Evolutionary conservation across 2,888 invertebrate genomes (phyloP), one percentile per base, ranked within the genome.

Genomic region (Itoplectis maculator): DNA sequence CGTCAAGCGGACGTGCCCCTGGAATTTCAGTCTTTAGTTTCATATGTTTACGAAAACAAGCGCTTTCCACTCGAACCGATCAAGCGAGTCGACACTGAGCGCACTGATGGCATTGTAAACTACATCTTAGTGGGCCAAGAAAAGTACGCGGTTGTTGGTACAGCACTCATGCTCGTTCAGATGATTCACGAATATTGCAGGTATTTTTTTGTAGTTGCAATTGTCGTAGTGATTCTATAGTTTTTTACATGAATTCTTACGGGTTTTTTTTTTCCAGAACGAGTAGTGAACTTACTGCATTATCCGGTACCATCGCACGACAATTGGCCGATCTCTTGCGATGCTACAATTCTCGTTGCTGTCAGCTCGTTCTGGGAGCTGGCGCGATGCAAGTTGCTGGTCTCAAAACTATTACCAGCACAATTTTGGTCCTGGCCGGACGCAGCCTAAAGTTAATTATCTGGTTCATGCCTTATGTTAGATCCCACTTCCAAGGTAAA

Each of bases 321-420:
- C 95, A 98, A 91, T 95, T 98, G 88, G 95, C 97, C n/a, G 99
- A 99, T 92, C 93, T 99, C 72, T 94, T 98, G 85, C 95, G 97
- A 90, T 96, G 97, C 87, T 98, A 97, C 89, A 98, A 98, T 93
- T 97, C 97, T 5, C 95, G 97, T 79, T 96, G 97, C 88, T 99
- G 98, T 93, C 99, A 99, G 92, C 94, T 99, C 87, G 97, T 99
- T 74, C 94, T 99, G 75, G 99, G 99, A 56, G 99, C 99, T 51
- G 99, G 99, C 56, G 99, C 99, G 6, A 95, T 99, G 90, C 97
- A 98, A 90, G 96, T 98, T 84, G 98, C 98, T 47, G 99, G 99
- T 5, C 93, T 98, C 73, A 98, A 98, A 93, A 98, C 98, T 35
- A 99, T 99, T 85, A 98, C 99, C 4, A 98, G 98, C 88, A 97